Evolutionary conservation across 92 coral and sea anemone species (phyloP), one percentile per base, ranked within the genome.

Genomic region (Montipora capitata): DNA sequence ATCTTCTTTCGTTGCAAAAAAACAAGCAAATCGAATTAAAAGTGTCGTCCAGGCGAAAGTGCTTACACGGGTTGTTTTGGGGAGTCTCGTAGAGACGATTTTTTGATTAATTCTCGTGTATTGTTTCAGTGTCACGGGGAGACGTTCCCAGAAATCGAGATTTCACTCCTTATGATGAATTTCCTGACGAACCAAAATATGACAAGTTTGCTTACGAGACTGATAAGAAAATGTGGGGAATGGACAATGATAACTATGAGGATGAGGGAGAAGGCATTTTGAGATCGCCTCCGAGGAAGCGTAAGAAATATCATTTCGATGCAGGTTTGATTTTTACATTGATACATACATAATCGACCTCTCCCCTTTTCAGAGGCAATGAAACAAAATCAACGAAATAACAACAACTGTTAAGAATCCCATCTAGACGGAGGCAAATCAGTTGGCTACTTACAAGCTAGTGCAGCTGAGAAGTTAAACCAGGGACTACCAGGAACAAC

Each of bases 171-270:
- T 78, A 72, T 15, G 80, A 58, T 35, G 80, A 83, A 4, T 44
- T 83, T 18, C 78, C 78, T 72, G 72, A 83, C 10, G 87, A 83
- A 58, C 87, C 78, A 44, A 73, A 56, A 41, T 72, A 72, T 35
- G 79, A 83, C 87, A 83, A 83, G 71, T 83, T 83, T 48, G 87
- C 80, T 7, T 73, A 57, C 44, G 87, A 83, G 65, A 72, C 72
- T 61, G 79, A 83, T 78, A 83, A 72, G 87, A 72, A 83, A 62
- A 41, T 45, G 61, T 83, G 79, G 79, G 87, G 79, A 12, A 8
- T 82, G 54, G 87, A 82, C 27, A 72, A 82, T 27, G 43, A 16
- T 38, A 43, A 11, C 11, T 8, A 5, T 4, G 87, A 72, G 38
- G 72, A 83, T 12, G 79, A 83, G 44, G 80, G 35, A 11, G 79